Evolutionary conservation across 2,888 invertebrate species (phyloP).

Genomic region (Thereva nobilitata): DNA sequence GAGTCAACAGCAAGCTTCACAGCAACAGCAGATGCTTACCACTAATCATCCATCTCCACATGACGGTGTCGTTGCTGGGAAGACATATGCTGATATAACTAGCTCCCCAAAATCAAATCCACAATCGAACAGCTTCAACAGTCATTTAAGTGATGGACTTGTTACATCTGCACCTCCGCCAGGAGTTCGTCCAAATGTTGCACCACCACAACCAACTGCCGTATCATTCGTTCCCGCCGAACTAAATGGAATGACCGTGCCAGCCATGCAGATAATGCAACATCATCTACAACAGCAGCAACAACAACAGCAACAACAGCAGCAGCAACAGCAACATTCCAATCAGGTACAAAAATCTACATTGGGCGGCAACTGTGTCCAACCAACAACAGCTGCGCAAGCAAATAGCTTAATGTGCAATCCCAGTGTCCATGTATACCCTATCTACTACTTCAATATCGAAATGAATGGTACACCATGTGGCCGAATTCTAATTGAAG

Average conservation of each 20-base stretch:
- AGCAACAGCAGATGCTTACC: constrained; percentile 34
- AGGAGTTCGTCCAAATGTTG: constrained; percentile 22
- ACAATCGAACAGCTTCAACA: constrained; percentile 27
- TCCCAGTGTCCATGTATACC: constrained; percentile 64
- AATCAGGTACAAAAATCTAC: constrained; percentile 43
- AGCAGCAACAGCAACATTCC: constrained; percentile 45
- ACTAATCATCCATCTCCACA: constrained; percentile 46
- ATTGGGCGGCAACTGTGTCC: constrained; percentile 33
- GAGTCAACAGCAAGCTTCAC: constrained; percentile 30
- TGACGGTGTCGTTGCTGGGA: constrained; percentile 40
- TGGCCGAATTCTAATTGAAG: constrained; percentile 77
- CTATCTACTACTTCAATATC: constrained; percentile 76
- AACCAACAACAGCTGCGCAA: constrained; percentile 50
- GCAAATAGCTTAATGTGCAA: constrained; percentile 59
- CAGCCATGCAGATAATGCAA: constrained; percentile 43
- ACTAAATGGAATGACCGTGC: constrained; percentile 42
- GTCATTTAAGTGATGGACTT: constrained; percentile 14
- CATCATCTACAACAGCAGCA: constrained; percentile 42
- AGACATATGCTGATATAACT: constrained; percentile 52
- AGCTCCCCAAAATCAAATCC: constrained; percentile 47
- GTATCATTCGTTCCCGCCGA: constrained; percentile 39
- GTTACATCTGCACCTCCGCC: constrained; percentile 6
- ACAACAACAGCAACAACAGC: constrained; percentile 40
- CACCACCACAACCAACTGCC: constrained; percentile 5
- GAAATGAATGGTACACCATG: constrained; percentile 72